Base-by-base conservation (phyloP, 92 coral and sea anemone genomes). In the Montipora capitata region DNA sequence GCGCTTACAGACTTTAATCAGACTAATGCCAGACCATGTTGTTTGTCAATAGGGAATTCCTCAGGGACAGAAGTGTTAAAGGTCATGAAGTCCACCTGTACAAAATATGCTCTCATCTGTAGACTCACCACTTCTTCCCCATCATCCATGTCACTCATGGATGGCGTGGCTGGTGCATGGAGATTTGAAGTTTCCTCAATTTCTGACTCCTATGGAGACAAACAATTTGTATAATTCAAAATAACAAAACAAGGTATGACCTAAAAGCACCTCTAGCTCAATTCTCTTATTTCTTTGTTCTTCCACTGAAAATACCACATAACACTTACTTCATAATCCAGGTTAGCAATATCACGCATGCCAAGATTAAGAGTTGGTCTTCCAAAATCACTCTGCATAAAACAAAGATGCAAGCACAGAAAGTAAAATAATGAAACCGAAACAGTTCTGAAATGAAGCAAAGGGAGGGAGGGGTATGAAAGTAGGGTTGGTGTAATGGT, bases 121-220 rank as follows among this genome's bases (percentile, higher is more conserved):
- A 17, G 51, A 70, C 93, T 85, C 86, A 98, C 99, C 92, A 96
- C 99, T 87, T 98, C 99, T 78, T 98, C 98, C 12, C 97, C 96
- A 76, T 96, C 97, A 73, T 96, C 99, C 65, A 90, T 92, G 72
- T 93, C 97, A 89, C 97, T 96, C 80, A 93, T 62, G 2, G 97
- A 96, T 1, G 96, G 95, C 4, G 99, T 90, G 10, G 83, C 83
- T 38, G 96, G 93, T 52, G 92, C 88, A 75, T 77, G 76, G 40
- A 90, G 79, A 73, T 96, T 94, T 4, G 98, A 93, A 71, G 96
- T 96, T 78, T 96, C 98, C 5, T 96, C 94, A 39, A 91, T 81
- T 54, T 94, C 97, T 62, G 98, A 96, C 72, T 98, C 99, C 99
- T 97, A 44, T 58, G 41, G 10, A 83, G 11, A 8, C 3, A 16